These are phyloP conservation scores for Acrobasis repandana DNA, from an alignment of 2,888 invertebrate genomes.

Conservation along the genomic window DNA sequence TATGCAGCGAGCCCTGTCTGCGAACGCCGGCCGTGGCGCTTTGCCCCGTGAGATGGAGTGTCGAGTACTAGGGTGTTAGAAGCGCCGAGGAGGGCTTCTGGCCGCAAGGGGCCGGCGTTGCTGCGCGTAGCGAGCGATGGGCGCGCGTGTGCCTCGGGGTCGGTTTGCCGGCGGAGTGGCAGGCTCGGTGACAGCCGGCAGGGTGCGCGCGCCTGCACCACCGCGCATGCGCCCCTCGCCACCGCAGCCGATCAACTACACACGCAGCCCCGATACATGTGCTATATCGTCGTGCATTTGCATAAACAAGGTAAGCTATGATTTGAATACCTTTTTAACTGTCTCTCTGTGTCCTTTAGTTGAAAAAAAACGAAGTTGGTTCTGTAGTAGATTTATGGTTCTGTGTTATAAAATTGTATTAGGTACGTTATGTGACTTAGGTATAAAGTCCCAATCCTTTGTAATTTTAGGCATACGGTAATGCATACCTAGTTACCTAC, in stretches of 20 bases:
- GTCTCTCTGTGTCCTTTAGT: background rate
- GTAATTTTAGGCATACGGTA: too few species aligned
- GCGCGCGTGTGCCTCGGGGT: conserved; percentile 72
- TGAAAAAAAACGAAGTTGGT: background rate
- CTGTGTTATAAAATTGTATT: too few species aligned
- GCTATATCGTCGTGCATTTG: conserved; percentile 42
- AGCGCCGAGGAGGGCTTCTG: conserved; percentile 75
- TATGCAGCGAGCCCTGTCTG: conserved; percentile 68
- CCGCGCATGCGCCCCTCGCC: conserved; percentile 62
- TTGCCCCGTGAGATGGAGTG: conserved; percentile 56
- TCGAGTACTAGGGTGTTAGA: conserved; percentile 56
- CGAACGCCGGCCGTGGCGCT: conserved; percentile 72
- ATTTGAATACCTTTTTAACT: conserved; percentile 27
- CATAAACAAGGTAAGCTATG: conserved; percentile 43
- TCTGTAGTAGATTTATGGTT: background rate
- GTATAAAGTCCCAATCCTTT: too few species aligned
- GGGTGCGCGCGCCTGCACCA: conserved; percentile 65
- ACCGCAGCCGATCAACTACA: conserved; percentile 49
- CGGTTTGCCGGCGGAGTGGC: conserved; percentile 78
- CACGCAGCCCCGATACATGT: conserved; percentile 46
- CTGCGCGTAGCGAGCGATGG: conserved; percentile 69
- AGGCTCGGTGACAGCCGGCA: conserved; percentile 55
- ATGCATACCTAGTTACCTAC: too few species aligned
- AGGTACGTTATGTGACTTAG: too few species aligned
- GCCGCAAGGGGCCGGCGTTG: conserved; percentile 80